A percentile compares a stretch with the other conserved stretches of the same genome.
Evolutionary conservation across 1,140 invertebrate species (phyloP).

Genomic region (Panagrolaimus sp.): DNA sequence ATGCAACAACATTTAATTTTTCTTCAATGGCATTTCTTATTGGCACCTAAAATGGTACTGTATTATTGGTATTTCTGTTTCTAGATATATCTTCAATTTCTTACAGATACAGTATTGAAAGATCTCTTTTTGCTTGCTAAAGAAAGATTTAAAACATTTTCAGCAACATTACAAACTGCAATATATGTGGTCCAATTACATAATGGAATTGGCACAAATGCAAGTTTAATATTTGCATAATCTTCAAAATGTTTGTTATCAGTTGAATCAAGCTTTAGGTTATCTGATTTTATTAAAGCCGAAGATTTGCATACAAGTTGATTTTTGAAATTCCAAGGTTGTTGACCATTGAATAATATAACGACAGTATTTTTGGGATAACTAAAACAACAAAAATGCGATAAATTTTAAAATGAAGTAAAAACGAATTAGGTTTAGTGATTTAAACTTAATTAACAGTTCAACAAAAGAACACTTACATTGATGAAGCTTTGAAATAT

Average conservation of each 20-base stretch:
- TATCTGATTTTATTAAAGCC: neutral
- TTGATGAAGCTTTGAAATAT: no score
- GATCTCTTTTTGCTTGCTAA: neutral
- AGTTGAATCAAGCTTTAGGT: neutral
- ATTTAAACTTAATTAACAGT: no score
- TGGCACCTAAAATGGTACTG: neutral
- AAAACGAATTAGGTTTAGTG: no score
- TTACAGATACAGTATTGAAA: no score
- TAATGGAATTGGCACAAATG: neutral
- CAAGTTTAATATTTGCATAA: neutral
- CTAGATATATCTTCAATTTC: no score
- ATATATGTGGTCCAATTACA: neutral
- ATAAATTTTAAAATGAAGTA: no score
- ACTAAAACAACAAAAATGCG: conserved; percentile 7
- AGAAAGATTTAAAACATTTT: neutral
- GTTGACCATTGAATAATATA: conserved; percentile 9
- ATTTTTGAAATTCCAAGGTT: neutral
- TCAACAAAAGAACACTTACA: no score
- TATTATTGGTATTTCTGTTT: conserved; percentile 2
- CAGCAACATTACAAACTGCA: neutral
- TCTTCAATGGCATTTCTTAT: neutral
- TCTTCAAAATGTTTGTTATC: neutral
- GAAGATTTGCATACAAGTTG: neutral
- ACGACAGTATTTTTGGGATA: neutral
- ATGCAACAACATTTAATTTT: neutral